Evolutionary conservation across 2,797 vertebrate species (phyloP), one percentile per base, ranked within the genome.

Genomic region (Eulemur mongoz): DNA sequence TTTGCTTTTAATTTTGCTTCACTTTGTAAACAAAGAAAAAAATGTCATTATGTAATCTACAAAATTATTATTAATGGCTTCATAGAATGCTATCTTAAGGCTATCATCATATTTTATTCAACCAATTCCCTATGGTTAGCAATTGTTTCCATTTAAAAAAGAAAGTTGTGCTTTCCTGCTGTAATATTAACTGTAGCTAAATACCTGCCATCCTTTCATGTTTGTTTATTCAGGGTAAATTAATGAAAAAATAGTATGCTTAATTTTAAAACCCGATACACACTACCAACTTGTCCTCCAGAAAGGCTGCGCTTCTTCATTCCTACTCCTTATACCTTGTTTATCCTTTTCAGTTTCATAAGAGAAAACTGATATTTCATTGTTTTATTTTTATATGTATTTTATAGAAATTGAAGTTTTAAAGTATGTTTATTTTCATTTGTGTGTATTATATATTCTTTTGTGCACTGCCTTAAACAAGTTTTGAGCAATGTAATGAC

Each of bases 11-110:
- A 57, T 92, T 57, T 92, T 70, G 45, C 73, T 61, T 78, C 40
- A 83, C 18, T 89, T 88, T 61, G 25, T 79, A 94, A 95, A 81
- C 67, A 5, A 76, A 76, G 70, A 59, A 96, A 84, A 78, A 73
- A 32, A 20, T 17, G 10, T 91, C 52, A 52, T 89, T 54, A 65
- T 13, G 17, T 91, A 54, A 32, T 78, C 76, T 87, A 91, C n/a
- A 84, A 18, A 78, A 67, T 81, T 73, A 59, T 15, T 32, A 32
- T 61, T 79, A 91, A 48, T 45, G 43, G 48, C 73, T 85, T 13
- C 50, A 40, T 38, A 78, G 80, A 84, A 57, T 73, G 38, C 48
- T 50, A 0, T 78, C 82, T 90, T 82, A 90, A 65, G 43, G 20
- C 48, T 61, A 0, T 30, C 52, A 38, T 17, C 25, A 1, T 72